Evolutionary conservation across 2,113 vertebrate species (phyloP).

Genomic region (Hyperoodon ampullatus): DNA sequence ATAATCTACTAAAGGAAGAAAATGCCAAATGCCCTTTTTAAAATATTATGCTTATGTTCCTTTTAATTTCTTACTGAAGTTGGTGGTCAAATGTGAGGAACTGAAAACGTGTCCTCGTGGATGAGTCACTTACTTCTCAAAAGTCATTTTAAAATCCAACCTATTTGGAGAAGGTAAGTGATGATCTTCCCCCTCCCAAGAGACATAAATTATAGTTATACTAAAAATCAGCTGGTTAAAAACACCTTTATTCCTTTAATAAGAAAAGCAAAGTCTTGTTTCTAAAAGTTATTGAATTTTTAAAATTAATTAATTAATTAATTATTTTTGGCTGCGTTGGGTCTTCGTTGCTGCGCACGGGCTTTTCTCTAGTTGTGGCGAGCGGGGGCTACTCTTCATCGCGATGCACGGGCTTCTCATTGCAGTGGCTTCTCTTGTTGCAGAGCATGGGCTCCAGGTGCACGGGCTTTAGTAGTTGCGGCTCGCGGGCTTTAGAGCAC

Average conservation of each 20-base stretch:
- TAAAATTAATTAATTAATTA: too few species aligned
- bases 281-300: neutral
- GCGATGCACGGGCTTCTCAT: too few species aligned
- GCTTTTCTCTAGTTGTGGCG: too few species aligned
- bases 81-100: neutral
- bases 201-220: neutral
- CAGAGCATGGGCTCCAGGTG: too few species aligned
- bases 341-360: too few species aligned
- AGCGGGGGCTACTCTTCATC: too few species aligned
- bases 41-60: neutral
- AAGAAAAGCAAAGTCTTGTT: neutral
- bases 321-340: too few species aligned
- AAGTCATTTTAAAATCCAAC: constrained; percentile 24
- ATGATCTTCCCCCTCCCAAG: neutral
- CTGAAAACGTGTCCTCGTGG: neutral
- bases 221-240: neutral
- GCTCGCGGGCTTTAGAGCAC: too few species aligned
- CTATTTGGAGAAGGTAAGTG: neutral
- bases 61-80: neutral
- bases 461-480: too few species aligned
- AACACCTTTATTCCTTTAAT: neutral
- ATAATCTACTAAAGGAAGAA: neutral
- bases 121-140: neutral
- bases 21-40: neutral
- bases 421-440: too few species aligned